Evolutionary conservation across 2,113 vertebrate species (phyloP), one percentile per base, ranked within the genome.

Genomic region (Phaethon lepturus): DNA sequence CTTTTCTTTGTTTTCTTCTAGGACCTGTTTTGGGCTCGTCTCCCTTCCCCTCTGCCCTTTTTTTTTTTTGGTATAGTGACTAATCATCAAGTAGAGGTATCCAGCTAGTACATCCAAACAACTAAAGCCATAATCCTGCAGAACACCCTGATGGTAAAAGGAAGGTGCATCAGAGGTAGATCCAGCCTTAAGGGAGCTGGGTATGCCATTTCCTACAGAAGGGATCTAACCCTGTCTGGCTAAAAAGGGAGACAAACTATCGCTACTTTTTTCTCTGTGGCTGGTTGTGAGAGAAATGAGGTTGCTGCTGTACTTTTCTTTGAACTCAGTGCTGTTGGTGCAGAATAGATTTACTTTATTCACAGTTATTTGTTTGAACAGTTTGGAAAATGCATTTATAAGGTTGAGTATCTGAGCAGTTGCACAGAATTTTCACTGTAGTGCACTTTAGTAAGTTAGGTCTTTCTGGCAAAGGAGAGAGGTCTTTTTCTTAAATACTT

Each of bases 321-420:
- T 63, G 53, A 52, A 23, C 28, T 75, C 0, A 0, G 6, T 47
- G 42, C 28, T 82, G 22, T 15, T 42, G 35, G 6, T 5, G 4
- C 25, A 73, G 47, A 72, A 50, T 5, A 53, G 13, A 17, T 88
- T 86, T 72, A 23, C 6, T 59, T 47, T 56, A 10, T 47, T 44
- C 26, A 45, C 20, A 44, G 31, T 3, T 68, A 38, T 17, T 68
- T 86, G 6, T 77, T 91, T 17, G 13, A 69, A 11, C 7, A 59
- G 4, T 35, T 92, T 74, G 29, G 49, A 20, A 86, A 91, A 86
- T 35, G 11, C 0, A 3, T 53, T 6, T 55, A 8, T 25, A 26
- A 85, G 3, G 19, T 18, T 0, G 0, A 55, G 12, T 33, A 45
- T 44, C 44, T 38, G 56, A 84, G 42, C 14, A 60, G 17, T 56